Percentiles rank a stretch among this genome's conserved stretches.
phyloP scores from a whole-genome alignment of 2,888 invertebrate species.

The Patella pellucida region DNA sequence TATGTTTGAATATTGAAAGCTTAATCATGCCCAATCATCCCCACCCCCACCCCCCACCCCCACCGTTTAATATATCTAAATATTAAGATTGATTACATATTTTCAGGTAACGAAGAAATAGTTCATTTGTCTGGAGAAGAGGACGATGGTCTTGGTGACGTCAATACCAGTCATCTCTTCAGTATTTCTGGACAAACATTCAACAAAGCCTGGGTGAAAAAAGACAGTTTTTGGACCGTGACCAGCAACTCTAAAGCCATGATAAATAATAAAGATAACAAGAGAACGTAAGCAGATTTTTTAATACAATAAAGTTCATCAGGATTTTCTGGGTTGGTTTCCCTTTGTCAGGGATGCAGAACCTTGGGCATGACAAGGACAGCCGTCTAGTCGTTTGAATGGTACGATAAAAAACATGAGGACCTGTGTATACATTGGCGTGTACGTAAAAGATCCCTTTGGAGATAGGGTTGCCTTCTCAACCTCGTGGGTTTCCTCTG shows the following conservation, averaged over 20 bases:
- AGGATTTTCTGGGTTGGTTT: no score
- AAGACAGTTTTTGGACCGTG: conserved; percentile 37
- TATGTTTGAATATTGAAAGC: neutral
- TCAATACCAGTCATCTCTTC: conserved; percentile 29
- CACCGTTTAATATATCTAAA: no score
- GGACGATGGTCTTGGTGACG: conserved; percentile 34
- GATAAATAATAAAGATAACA: conserved; percentile 41
- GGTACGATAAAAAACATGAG: no score
- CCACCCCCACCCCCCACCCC: no score
- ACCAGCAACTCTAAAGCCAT: conserved; percentile 30
- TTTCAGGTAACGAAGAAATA: conserved; percentile 34
- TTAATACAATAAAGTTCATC: no score
- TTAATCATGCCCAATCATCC: neutral
- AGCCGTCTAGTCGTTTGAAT: no score
- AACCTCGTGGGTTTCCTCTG: no score
- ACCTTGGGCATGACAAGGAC: no score
- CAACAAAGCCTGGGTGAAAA: conserved; percentile 39
- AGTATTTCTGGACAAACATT: conserved; percentile 36
- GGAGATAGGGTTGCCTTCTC: no score
- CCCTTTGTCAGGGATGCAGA: no score
- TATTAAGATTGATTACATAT: neutral
- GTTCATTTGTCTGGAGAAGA: conserved; percentile 42
- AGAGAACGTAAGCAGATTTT: conserved; percentile 37
- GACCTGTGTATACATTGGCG: no score
- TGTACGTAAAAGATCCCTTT: no score